Evolutionary conservation across 2,113 vertebrate species (phyloP), one percentile per base, ranked within the genome.

Genomic region (Datnioides undecimradiatus): DNA sequence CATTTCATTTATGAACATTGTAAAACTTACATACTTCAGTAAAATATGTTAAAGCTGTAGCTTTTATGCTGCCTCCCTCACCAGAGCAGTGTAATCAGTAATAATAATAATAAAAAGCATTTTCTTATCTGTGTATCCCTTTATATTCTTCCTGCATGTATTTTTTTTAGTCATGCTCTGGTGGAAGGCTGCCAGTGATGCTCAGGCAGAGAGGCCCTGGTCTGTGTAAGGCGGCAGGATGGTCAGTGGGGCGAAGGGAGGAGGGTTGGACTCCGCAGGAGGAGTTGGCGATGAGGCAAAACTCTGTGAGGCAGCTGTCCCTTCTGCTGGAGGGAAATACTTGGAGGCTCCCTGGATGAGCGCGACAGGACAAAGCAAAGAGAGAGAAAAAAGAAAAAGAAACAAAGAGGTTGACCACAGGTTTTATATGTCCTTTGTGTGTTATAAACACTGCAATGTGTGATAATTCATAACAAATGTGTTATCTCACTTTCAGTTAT

Each of bases 181-280:
- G 13, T 45, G 2, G 23, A 27, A 41, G 9, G 41, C 19, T 64
- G 46, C 33, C 41, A 45, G 25, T 72, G 52, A 19, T 21, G 27
- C 10, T 90, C 67, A 86, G 48, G 60, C 75, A 1, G 66, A 29
- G 57, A 51, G 31, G 49, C 48, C 16, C 3, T 79, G 74, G 58
- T 29, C 10, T 57, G 79, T 80, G 58, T 82, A 74, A 25, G 85
- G 83, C 73, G 76, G 70, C 34, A 84, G 51, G 62, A 73, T 72
- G 65, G 82, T 80, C 46, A 87, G 73, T 1, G 91, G 88, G n/a
- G 83, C 52, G 8, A 89, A 92, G 6, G 91, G 88, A 33, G 91
- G 68, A 2, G 87, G 85, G 49, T 72, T 86, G 25, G 54, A 71
- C 17, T 66, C 54, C 2, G n/a, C 5, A 19, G 5, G 52, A 11